Evolutionary conservation across 2,888 invertebrate genomes (phyloP).

Genomic region (Thereva nobilitata): DNA sequence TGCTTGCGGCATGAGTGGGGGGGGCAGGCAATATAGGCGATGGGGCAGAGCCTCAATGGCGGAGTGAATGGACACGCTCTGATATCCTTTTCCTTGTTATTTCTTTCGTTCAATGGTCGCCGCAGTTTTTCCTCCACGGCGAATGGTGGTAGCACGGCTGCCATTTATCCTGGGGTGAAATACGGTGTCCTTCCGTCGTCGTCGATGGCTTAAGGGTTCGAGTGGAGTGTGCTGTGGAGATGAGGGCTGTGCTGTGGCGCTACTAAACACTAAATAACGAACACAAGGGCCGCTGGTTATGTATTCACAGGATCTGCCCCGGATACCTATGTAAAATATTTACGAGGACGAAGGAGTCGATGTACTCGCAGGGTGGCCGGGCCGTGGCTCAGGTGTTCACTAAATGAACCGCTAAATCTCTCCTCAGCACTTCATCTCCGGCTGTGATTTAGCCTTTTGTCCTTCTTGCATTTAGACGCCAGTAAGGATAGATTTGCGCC

Average conservation of each 20-base stretch:
- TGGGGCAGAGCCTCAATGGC: constrained; percentile 40
- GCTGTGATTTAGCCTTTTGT: constrained; percentile 32
- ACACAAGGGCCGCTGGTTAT: constrained; percentile 34
- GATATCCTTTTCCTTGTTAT: constrained; percentile 19
- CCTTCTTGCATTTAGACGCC: constrained; percentile 10
- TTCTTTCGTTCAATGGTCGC: constrained; percentile 22
- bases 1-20: constrained; percentile 35
- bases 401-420: constrained; percentile 42
- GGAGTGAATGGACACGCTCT: constrained; percentile 7
- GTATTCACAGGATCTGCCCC: constrained; percentile 29
- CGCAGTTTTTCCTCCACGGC: constrained; percentile 25
- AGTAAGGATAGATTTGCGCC: background rate
- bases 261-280: constrained; percentile 42
- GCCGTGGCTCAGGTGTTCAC: constrained; percentile 38
- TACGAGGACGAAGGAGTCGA: constrained; percentile 26
- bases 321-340: constrained; percentile 38
- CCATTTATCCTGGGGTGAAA: constrained; percentile 38
- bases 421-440: constrained; percentile 39
- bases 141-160: constrained; percentile 22
- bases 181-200: constrained; percentile 28
- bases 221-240: constrained; percentile 2
- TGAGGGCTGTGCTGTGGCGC: constrained; percentile 4
- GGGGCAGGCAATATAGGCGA: constrained; percentile 8
- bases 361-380: background rate
- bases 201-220: constrained; percentile 5